Evolutionary conservation across 1,140 invertebrate genomes (phyloP).

Genomic region (Bombus pascuorum): DNA sequence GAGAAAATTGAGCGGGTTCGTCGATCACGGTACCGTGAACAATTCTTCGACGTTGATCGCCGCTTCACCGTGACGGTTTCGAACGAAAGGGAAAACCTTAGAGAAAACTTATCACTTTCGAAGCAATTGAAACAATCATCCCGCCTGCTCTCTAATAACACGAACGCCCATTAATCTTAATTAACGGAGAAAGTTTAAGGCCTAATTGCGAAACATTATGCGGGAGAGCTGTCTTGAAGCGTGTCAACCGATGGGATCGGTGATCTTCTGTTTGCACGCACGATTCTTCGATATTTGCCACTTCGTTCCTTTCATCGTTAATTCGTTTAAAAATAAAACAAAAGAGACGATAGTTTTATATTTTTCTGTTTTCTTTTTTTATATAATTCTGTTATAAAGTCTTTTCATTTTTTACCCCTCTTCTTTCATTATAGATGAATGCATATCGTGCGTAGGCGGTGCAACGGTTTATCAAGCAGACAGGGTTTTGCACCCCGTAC

Average conservation of each 20-base stretch:
- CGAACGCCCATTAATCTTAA: conserved; percentile 67
- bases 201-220: conserved; percentile 38
- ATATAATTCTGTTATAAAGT: not conserved
- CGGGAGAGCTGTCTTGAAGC: not conserved
- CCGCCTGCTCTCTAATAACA: conserved; percentile 46
- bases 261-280: not conserved
- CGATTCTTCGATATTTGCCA: not conserved
- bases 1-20: not conserved
- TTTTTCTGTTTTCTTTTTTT: not conserved
- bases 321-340: not conserved
- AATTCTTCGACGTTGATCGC: conserved; percentile 15
- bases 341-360: too few species aligned
- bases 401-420: not conserved
- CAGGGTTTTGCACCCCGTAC: conserved; percentile 74
- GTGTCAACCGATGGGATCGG: not conserved
- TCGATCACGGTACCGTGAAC: conserved; percentile 6
- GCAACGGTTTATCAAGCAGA: conserved; percentile 76
- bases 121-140: conserved; percentile 44
- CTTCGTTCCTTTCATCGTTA: not conserved
- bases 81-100: conserved; percentile 56
- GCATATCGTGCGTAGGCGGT: conserved; percentile 72
- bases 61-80: conserved; percentile 17
- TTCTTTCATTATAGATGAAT: conserved; percentile 29
- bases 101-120: conserved; percentile 59
- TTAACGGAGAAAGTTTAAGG: conserved; percentile 66